Evolutionary conservation across 1,140 invertebrate genomes (phyloP), one percentile per base, ranked within the genome.

Genomic region (Drosophila watanabei): DNA sequence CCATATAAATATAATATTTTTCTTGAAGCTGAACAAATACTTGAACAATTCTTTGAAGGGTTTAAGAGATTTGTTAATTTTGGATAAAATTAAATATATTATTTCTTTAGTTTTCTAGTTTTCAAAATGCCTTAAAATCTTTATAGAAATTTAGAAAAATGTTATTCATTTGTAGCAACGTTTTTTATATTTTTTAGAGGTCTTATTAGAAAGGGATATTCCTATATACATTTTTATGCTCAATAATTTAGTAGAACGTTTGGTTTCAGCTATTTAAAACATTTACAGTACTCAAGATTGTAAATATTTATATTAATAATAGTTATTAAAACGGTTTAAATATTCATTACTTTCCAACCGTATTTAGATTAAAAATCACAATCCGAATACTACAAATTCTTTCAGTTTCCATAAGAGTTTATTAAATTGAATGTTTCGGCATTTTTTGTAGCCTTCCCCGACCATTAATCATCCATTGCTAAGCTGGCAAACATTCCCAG

Each of bases 391-490:
- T 20, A 18, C 0, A 2, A 13, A 28, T n/a, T n/a, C 10, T 24
- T 10, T 9, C 18, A 10, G 3, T 56, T 39, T 39, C 5, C 2
- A 0, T 0, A 35, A 5, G 11, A 61, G 20, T 9, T 10, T 62
- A 28, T 28, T 33, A 33, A 43, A 33, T 16, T 5, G 28, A 32
- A 62, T 43, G 45, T 10, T 14, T n/a, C 2, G 37, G 18, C 56
- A 45, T 46, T 61, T 61, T 43, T n/a, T 48, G 20, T 24, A 24
- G 33, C n/a, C 49, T 16, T 10, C 37, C 32, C 20, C 64, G 37
- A 37, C 39, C 68, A 71, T 71, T 71, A 71, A 71, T 71, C 68
- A 71, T 69, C 9, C 51, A 52, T 52, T 11, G 52, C 49, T 32
- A 57, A 56, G 39, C 63, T 69, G 63, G 5, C 49, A 33, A 71